Evolutionary conservation across 2,797 vertebrate species (phyloP).

Genomic region (Pangasius krempfi): DNA sequence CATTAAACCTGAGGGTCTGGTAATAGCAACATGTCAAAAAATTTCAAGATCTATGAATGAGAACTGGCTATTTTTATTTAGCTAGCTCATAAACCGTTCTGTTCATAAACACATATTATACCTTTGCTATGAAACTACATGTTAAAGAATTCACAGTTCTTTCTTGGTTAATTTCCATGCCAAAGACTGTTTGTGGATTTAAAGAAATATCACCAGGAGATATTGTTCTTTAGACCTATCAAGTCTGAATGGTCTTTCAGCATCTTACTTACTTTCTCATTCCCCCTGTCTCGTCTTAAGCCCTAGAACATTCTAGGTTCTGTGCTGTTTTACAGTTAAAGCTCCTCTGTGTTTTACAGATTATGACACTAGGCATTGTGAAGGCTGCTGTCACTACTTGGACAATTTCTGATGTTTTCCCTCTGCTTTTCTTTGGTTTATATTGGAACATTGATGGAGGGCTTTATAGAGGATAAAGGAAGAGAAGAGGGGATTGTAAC

Average conservation of each 20-base stretch:
- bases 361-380: neutral
- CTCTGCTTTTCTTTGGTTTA: slow-evolving; percentile 5
- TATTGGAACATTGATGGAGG: slow-evolving; percentile 16
- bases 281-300: neutral
- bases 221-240: neutral
- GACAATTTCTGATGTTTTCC: slow-evolving; percentile 26
- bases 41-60: neutral
- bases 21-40: neutral
- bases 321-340: neutral
- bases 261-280: neutral
- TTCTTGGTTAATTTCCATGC: neutral
- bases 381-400: slow-evolving; percentile 1
- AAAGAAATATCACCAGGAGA: neutral
- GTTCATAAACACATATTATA: neutral
- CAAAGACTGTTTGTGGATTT: neutral
- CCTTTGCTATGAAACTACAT: neutral
- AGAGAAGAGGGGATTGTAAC: slow-evolving; percentile 28
- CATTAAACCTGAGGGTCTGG: slow-evolving; percentile 4
- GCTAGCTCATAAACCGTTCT: neutral
- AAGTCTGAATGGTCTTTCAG: neutral
- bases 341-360: neutral
- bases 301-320: neutral
- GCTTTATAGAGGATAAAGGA: slow-evolving; percentile 38
- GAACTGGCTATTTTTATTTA: neutral
- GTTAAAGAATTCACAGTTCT: neutral